phyloP scores from a whole-genome alignment of 2,888 invertebrate genomes.

The Cataglyphis altisquamis region DNA sequence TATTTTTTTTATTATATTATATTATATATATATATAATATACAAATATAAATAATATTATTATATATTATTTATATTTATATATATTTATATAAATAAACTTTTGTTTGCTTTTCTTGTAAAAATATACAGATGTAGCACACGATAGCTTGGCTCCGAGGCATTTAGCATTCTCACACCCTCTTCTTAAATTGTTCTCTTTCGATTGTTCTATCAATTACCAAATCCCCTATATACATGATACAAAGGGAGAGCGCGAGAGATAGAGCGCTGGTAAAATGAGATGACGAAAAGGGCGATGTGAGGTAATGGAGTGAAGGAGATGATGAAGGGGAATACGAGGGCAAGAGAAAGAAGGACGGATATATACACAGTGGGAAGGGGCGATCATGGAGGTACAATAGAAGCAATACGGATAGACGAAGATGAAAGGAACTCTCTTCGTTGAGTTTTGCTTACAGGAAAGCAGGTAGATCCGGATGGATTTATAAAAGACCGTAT shows the following conservation, averaged over 20 bases:
- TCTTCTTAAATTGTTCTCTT: conserved; percentile 19
- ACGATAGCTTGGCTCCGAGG: background rate
- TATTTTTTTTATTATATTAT: too few relatives aligned
- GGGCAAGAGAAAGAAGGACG: background rate
- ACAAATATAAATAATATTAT: too few relatives aligned
- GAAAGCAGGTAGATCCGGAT: conserved; percentile 60
- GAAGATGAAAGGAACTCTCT: conserved; percentile 52
- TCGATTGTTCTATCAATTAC: conserved; percentile 33
- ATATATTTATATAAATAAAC: background rate
- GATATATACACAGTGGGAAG: background rate
- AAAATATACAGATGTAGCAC: conserved; percentile 7
- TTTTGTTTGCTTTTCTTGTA: background rate
- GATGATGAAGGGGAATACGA: background rate
- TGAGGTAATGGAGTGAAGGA: conserved; percentile 23
- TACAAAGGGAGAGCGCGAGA: background rate
- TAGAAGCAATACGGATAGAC: conserved; percentile 54
- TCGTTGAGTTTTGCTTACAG: conserved; percentile 52
- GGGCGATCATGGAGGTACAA: conserved; percentile 45
- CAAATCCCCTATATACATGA: conserved; percentile 11
- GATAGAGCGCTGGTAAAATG: conserved; percentile 11
- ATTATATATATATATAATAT: too few relatives aligned
- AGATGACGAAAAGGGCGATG: conserved; percentile 42
- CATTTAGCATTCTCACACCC: conserved; percentile 3
- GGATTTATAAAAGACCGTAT: conserved; percentile 52
- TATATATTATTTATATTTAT: too few relatives aligned